Base-by-base conservation (phyloP, 2,113 vertebrate genomes). In the Tachysurus vachellii region DNA sequence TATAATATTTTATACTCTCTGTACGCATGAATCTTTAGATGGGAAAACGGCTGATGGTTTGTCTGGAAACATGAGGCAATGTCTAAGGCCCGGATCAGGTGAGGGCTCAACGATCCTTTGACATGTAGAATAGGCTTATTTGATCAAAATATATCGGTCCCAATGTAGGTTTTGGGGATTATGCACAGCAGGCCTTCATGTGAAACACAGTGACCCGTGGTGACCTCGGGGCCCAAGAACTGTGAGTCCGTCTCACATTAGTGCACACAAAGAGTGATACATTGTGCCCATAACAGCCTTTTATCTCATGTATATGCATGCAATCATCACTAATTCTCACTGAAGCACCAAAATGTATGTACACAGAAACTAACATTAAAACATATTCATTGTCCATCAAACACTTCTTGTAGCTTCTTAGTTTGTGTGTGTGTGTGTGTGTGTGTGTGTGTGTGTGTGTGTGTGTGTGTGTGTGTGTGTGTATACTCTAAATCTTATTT, bases 171-270 rank as follows among this genome's bases (percentile, higher is more conserved):
- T 61, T 61, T 61, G 59, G 21, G 59, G 59, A 61, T 61, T 61
- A 62, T 23, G 6, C 59, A 62, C 59, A 62, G 59, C 59, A 9
- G 59, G 59, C 23, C 59, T 10, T 62, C 59, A 61, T 23, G 59
- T 61, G 59, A 61, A 21, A 61, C 59, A 62, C n/a, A 31, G n/a
- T 68, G 64, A 68, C n/a, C 64, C 28, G 31, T 93, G 93, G 87
- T 93, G 94, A 95, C 94, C 94, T 85, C 23, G 59, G 88, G 88
- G 44, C 19, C 66, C 88, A 89, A 56, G 80, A 95, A 92, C 92
- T 94, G 89, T 94, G 91, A 91, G 95, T 91, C 92, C 89, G 90
- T 91, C 91, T 85, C 71, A 92, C 92, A 90, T 90, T 92, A 91
- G 87, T 94, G 94, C 93, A 94, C 92, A 92, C 91, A 90, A 89